Evolutionary conservation across 64 coral and sea anemone genomes (phyloP).

Genomic region (Exaiptasia diaphana): DNA sequence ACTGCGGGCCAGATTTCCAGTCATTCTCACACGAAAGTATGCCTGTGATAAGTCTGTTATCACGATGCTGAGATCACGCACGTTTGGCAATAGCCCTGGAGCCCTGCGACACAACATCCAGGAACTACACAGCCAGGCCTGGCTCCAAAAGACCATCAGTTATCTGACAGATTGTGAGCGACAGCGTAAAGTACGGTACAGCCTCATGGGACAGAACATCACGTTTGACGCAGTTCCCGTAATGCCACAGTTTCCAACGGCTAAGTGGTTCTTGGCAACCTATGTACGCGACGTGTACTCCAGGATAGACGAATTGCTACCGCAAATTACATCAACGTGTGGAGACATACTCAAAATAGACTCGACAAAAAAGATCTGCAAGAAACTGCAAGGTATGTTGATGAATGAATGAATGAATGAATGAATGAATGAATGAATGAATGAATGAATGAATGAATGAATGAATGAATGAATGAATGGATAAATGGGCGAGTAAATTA

Average conservation of each 20-base stretch:
- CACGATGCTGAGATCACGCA: neutral
- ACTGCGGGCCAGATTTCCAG: neutral
- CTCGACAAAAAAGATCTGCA: slow-evolving; percentile 18
- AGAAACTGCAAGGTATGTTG: neutral
- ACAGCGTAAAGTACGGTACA: neutral
- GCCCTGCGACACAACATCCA: neutral
- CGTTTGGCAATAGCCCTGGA: slow-evolving; percentile 1
- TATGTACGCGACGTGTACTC: slow-evolving; percentile 11
- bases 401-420: no score
- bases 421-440: no score
- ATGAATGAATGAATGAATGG: no score
- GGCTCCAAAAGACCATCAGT: neutral
- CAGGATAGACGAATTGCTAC: neutral
- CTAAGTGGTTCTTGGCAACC: slow-evolving; percentile 15
- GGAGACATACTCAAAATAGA: slow-evolving; percentile 25
- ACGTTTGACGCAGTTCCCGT: neutral
- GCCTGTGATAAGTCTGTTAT: slow-evolving; percentile 26
- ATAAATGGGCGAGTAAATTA: no score
- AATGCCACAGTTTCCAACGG: slow-evolving; percentile 3
- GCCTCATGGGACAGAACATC: neutral
- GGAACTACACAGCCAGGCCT: slow-evolving; percentile 25
- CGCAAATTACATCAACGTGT: slow-evolving; percentile 14
- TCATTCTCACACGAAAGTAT: slow-evolving; percentile 26
- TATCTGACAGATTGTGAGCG: neutral
- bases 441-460: no score